Evolutionary conservation across 2,888 invertebrate species (phyloP).

Genomic region (Platynereis dumerilii): DNA sequence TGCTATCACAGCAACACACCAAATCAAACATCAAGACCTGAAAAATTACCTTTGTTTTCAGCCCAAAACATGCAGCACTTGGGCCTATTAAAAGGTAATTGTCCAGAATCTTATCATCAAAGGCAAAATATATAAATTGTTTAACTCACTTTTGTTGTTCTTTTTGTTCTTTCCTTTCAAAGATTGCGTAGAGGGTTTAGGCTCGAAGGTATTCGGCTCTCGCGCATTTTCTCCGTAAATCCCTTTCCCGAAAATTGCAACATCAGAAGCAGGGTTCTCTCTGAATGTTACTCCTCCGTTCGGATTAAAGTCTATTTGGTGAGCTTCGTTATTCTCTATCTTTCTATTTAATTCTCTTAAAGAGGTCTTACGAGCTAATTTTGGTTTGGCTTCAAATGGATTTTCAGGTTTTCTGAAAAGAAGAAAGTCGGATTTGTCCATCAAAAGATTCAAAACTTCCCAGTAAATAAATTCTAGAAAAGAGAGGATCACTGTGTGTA

Average conservation of each 20-base stretch:
- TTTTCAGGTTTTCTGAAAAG: slow-evolving; percentile 41
- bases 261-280: slow-evolving; percentile 55
- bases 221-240: no score
- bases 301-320: slow-evolving; percentile 23
- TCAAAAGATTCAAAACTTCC: no score
- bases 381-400: slow-evolving; percentile 50
- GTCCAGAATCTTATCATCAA: no score
- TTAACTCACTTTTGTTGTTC: slow-evolving; percentile 8
- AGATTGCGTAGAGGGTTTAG: slow-evolving; percentile 34
- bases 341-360: slow-evolving; percentile 12
- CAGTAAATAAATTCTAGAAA: no score
- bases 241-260: slow-evolving; percentile 57
- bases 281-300: slow-evolving; percentile 57
- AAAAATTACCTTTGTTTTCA: no score
- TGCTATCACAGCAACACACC: no score
- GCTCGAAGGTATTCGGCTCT: slow-evolving; percentile 38
- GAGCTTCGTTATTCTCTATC: slow-evolving; percentile 7
- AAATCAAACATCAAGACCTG: no score
- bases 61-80: no score
- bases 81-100: no score
- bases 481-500: no score
- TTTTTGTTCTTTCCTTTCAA: slow-evolving; percentile 40
- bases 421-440: no score
- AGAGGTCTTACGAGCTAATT: slow-evolving; percentile 25
- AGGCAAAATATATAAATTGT: no score